Base-by-base conservation (phyloP, 1,140 invertebrate genomes). In the Drosophila pruinosa region DNA sequence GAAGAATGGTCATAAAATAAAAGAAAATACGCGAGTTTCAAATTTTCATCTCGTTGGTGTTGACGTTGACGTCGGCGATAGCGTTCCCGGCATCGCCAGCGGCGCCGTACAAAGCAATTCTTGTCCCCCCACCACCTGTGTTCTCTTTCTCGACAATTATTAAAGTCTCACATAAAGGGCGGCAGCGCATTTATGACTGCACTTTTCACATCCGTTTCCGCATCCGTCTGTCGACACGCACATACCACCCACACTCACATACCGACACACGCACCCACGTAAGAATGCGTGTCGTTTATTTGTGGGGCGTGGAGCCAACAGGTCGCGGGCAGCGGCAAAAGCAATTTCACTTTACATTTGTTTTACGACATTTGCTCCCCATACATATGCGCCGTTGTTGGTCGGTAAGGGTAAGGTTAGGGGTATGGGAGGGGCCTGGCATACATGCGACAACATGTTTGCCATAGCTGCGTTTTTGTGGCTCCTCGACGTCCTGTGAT, bases 281-380 rank as follows among this genome's bases (percentile, higher is more conserved):
- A 36, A 57, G 36, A 57, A 31, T 78, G 63, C 14, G 57, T 47
- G 70, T 50, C 72, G 68, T 73, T 45, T 53, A 61, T 58, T 77
- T 71, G 64, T 62, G 19, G 24, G 38, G 47, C 22, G 61, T 68
- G 41, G 61, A 61, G 68, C 64, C 54, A 74, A 67, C 76, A 85
- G 80, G 80, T 86, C 76, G 63, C 54, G 48, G 74, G 59, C 75
- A 88, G 67, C 75, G 63, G 72, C 48, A 75, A 82, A 88, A 88
- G 78, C 82, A 88, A 88, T 88, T 88, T 88, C 78, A 82, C 72
- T 88, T 88, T 88, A 88, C 82, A 88, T 88, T 88, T 88, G 82
- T 88, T 88, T 88, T 88, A 88, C 83, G 82, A 85, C 82, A 88
- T 75, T 78, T 81, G 82, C 72, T 79, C 58, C 71, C 56, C 75